Evolutionary conservation across 2,797 vertebrate species (phyloP).

Genomic region (Buphagus erythrorhynchus): DNA sequence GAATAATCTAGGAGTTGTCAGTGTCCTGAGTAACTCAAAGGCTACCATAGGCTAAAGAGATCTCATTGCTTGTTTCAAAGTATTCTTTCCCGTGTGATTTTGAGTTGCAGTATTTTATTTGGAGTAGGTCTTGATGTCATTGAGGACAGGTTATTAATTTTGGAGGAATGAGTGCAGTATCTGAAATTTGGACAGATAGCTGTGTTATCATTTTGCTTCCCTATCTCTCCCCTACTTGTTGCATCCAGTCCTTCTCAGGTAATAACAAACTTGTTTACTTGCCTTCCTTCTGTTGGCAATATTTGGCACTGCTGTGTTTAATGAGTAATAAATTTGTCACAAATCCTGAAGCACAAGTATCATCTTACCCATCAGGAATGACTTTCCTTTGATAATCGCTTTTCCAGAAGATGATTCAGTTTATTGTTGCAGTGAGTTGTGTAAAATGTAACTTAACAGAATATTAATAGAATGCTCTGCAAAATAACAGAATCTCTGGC

Average conservation of each 20-base stretch:
- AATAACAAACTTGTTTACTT: conserved; percentile 55
- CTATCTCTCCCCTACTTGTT: not conserved
- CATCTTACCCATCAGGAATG: not conserved
- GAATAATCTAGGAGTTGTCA: not conserved
- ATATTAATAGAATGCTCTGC: not conserved
- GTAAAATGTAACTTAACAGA: not conserved
- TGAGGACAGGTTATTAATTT: not conserved
- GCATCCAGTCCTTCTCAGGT: not conserved
- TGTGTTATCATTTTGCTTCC: not conserved
- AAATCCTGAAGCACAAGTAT: not conserved
- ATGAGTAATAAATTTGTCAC: conserved; percentile 32
- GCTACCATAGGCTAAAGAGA: not conserved
- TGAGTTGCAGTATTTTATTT: not conserved
- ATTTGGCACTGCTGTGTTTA: conserved; percentile 25
- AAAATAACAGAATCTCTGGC: not conserved
- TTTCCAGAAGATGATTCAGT: not conserved
- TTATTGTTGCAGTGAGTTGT: not conserved
- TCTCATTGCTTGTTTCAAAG: not conserved
- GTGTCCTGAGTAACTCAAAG: not conserved
- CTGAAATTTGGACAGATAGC: not conserved
- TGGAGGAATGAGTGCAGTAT: not conserved
- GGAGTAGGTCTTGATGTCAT: not conserved
- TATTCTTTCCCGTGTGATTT: not conserved
- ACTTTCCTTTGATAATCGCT: not conserved
- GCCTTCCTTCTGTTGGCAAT: conserved; percentile 31